Base-by-base conservation (phyloP, 2,888 invertebrate genomes). In the Dendrolimus pini region DNA sequence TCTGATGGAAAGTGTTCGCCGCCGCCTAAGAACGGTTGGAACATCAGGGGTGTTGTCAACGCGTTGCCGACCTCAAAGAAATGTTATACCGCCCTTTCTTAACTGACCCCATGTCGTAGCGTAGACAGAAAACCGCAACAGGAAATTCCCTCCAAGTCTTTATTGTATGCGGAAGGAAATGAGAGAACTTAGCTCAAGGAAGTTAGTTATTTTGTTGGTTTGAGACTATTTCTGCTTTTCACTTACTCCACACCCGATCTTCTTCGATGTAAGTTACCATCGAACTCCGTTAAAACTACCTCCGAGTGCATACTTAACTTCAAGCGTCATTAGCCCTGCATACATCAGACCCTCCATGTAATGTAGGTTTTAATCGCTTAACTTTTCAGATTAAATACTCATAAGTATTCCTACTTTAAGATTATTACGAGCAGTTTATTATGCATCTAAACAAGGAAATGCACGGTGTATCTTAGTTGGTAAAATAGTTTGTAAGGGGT, bases 261-360 rank as follows among this genome's bases (percentile, higher is more conserved):
- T 14, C 55, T 55, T 14, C 55, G 41, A 58, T 65, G 66, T 65
- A 65, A 66, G 62, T 62, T 61, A 55, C 62, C 62, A 61, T 60
- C 59, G 64, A 66, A 65, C 67, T 59, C 63, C 67, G 64, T 65
- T 70, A 68, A 72, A 73, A 74, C 71, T 71, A 70, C 59, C 61
- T 60, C 62, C 52, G 61, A 63, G 65, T 65, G 62, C 64, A 65
- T 63, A 65, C 69, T 71, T 69, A 74, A 76, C 72, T 76, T 72
- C 68, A 78, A 69, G 76, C 72, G 60, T 71, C 75, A 72, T 77
- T 78, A 71, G 67, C 58, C 63, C 57, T 56, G 59, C 68, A 67
- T 76, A 72, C 65, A 69, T 72, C 72, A 71, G 67, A 70, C 64
- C 61, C 59, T 54, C 60, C 30, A 30, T 55, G 60, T 62, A 59